Evolutionary conservation across 2,797 vertebrate genomes (phyloP).

Genomic region (Gymnothorax javanicus): DNA sequence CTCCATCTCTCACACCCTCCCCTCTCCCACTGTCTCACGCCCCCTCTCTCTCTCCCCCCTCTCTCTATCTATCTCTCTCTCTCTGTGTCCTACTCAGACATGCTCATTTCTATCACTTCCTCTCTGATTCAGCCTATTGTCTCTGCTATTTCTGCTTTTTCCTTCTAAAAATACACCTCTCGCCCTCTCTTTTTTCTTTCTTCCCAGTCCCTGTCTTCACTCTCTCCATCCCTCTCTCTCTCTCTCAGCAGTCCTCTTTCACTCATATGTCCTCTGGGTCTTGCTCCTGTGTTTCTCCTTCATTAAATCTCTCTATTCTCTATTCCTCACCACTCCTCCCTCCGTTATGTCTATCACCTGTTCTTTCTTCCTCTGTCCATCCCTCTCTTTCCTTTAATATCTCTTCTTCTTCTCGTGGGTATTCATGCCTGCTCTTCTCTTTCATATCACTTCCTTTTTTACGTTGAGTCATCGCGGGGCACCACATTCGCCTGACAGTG

Average conservation of each 20-base stretch:
- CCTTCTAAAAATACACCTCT: background rate
- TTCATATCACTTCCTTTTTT: background rate
- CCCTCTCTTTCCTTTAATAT: background rate
- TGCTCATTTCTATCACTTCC: background rate
- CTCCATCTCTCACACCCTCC: background rate
- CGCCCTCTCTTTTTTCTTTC: background rate
- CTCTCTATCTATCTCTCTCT: too few relatives aligned
- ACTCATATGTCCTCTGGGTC: background rate
- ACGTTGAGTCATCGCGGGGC: background rate
- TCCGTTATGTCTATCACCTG: background rate
- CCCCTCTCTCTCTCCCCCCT: background rate
- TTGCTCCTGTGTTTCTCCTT: too few relatives aligned
- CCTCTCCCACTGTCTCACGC: background rate
- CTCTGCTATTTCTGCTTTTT: too few relatives aligned
- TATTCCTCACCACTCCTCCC: background rate
- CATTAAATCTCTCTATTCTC: background rate
- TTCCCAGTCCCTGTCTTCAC: background rate
- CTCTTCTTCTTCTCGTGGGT: conserved; percentile 7
- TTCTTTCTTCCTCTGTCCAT: background rate
- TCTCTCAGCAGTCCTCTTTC: background rate
- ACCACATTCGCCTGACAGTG: background rate
- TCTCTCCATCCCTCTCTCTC: background rate
- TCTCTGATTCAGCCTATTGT: background rate
- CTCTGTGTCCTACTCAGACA: too few relatives aligned
- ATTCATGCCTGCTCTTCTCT: conserved; percentile 18